Base-by-base conservation (phyloP, 2,113 vertebrate species). In the Triplophysa siluroides region DNA sequence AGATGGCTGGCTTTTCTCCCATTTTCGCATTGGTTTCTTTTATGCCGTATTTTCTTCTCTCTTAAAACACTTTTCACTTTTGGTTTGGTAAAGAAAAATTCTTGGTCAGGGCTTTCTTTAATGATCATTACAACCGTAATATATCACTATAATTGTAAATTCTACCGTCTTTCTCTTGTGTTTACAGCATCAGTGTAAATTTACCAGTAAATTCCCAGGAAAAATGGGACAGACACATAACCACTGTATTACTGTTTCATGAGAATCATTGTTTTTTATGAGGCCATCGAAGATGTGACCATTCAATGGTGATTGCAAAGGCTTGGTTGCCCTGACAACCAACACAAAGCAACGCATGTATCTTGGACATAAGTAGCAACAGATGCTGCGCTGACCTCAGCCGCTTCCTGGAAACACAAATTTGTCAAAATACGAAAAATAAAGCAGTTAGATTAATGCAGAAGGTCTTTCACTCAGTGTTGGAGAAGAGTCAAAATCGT, bases 361-460 rank as follows among this genome's bases (percentile, higher is more conserved):
- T 92, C 91, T 90, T 89, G 90, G 83, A 91, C 90, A 88, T 96
- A 96, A 96, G 93, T 91, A 95, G 90, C 94, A 96, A 95, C 95
- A 96, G 95, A 96, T 96, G 95, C 93, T 85, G 90, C 81, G 80
- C 89, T 95, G 95, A 96, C 95, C 95, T 94, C 92, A 94, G 93
- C 91, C 91, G 91, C 95, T 96, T 96, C 95, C 95, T 95, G 95
- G 93, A 96, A 96, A 95, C 88, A 85, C 88, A 90, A 93, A 95
- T 95, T 95, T 96, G 95, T 96, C 95, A 96, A 95, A 95, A 94
- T 93, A 93, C 92, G 93, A 93, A 92, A 92, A 93, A 85, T 92
- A 92, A 92, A 88, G 68, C 85, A 87, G 84, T 92, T 89, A 94
- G 92, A 95, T 93, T 93, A 94, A 94, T 94, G 92, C 85, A 90